These are phyloP conservation scores for Ispidina lecontei DNA, from an alignment of 2,797 vertebrate species.

Conservation along the genomic window DNA sequence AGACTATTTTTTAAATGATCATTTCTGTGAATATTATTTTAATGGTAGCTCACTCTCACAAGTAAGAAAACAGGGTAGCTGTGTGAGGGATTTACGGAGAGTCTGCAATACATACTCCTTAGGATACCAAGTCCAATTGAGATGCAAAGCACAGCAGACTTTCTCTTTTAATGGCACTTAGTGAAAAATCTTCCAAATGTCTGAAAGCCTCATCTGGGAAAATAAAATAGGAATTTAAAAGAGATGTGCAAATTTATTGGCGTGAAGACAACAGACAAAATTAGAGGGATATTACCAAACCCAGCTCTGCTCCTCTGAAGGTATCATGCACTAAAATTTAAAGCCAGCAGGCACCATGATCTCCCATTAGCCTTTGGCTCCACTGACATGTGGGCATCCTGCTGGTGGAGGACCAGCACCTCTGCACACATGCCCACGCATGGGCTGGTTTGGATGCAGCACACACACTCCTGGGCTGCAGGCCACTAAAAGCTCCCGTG, in stretches of 20 bases:
- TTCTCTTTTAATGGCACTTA: neutral
- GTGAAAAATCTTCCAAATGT: neutral
- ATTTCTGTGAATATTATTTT: neutral
- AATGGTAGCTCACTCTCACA: neutral
- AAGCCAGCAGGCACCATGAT: neutral
- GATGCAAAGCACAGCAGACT: neutral
- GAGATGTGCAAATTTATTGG: neutral
- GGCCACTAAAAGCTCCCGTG: neutral
- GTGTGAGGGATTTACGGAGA: neutral
- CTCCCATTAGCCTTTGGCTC: neutral
- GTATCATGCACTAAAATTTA: neutral
- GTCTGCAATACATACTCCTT: neutral
- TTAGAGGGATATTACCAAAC: neutral
- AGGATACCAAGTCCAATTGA: neutral
- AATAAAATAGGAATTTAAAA: neutral
- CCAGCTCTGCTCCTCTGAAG: neutral
- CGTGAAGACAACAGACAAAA: neutral
- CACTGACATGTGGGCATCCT: accelerated
- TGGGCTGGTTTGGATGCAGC: neutral
- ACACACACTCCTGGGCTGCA: no score
- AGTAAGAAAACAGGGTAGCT: neutral
- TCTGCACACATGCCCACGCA: accelerated
- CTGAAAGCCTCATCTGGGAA: neutral
- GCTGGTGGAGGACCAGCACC: neutral
- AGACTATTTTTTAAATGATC: neutral